Percentiles rank a stretch among this genome's conserved stretches.
These are phyloP conservation scores for Hemichromis elongatus DNA, from an alignment of 2,113 vertebrate genomes.

Conservation along the genomic window DNA sequence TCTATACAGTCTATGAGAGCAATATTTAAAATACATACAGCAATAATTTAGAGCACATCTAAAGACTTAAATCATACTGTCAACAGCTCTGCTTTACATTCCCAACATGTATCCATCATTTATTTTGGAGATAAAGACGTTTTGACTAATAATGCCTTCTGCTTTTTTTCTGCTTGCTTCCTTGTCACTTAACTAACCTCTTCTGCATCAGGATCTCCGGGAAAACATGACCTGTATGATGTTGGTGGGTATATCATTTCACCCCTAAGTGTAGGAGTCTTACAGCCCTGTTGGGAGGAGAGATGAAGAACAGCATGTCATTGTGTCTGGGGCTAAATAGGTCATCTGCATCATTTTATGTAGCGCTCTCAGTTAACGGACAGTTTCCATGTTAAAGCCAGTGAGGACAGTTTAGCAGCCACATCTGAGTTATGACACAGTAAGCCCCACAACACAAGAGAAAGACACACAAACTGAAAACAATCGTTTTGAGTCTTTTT, in stretches of 20 bases:
- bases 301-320: not conserved
- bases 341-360: not conserved
- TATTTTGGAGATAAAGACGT: not conserved
- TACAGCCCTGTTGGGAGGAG: not conserved
- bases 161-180: constrained; percentile 11
- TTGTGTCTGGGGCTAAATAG: not conserved
- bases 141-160: constrained; percentile 41
- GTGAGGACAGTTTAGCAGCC: not conserved
- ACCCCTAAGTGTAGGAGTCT: not conserved
- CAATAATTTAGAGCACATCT: not conserved
- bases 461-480: not conserved
- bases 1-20: not conserved
- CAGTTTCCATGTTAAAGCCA: not conserved
- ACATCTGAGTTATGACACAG: not conserved
- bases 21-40: not conserved
- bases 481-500: not conserved
- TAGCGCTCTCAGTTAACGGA: not conserved
- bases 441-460: not conserved
- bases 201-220: constrained; percentile 60
- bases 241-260: constrained; percentile 57
- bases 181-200: constrained; percentile 37
- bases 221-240: constrained; percentile 65
- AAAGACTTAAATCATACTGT: not conserved
- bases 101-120: not conserved
- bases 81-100: not conserved